Evolutionary conservation across 2,113 vertebrate genomes (phyloP).

Genomic region (Labrus mixtus): DNA sequence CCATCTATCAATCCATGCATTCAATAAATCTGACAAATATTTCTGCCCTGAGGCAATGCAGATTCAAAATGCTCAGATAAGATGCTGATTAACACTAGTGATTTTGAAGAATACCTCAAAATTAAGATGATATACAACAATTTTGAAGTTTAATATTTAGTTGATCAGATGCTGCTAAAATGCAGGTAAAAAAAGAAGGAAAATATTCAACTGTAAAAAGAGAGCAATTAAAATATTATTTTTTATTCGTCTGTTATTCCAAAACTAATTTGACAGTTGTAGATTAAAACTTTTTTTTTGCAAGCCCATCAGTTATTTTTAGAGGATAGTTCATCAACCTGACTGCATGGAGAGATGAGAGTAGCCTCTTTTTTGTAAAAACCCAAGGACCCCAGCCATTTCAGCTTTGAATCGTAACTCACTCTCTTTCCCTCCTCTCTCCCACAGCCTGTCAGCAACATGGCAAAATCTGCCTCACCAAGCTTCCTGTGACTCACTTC

Average conservation of each 20-base stretch:
- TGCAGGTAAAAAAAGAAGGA: neutral
- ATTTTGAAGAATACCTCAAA: neutral
- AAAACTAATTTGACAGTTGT: neutral
- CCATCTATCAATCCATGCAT: conserved; percentile 39
- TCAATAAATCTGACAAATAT: conserved; percentile 40
- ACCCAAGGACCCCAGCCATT: conserved; percentile 49
- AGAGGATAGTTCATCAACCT: conserved; percentile 31
- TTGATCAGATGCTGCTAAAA: too few species aligned
- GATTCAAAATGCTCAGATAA: neutral
- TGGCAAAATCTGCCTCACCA: conserved; percentile 80
- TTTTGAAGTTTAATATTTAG: neutral
- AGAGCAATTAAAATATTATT: neutral
- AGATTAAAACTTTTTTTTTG: neutral
- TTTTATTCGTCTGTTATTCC: neutral
- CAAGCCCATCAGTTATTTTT: neutral
- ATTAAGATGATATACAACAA: neutral
- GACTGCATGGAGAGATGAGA: conserved; percentile 47
- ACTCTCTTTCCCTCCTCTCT: conserved; percentile 68
- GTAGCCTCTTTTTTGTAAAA: conserved; percentile 59
- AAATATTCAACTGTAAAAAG: neutral
- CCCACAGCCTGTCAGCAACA: conserved; percentile 73
- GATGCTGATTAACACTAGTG: conserved; percentile 1
- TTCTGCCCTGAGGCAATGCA: conserved; percentile 5
- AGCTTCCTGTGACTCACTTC: conserved; percentile 86
- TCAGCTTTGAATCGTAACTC: conserved; percentile 59